Conservation (phyloP, 2,888 invertebrate genomes). For the Serrognathus titanus region DNA sequence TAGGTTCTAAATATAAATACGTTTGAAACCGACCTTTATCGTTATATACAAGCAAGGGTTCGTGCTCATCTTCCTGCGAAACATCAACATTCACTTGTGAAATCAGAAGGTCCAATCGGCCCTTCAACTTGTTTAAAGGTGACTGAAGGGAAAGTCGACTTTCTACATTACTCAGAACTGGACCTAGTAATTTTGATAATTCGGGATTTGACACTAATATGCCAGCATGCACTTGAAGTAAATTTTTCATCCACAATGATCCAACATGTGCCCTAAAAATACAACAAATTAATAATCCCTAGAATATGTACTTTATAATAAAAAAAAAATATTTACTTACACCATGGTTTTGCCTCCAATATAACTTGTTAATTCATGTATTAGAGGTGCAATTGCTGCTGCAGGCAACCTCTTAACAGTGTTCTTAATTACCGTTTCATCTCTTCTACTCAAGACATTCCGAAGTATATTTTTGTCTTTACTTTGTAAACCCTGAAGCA, state of each 20-base stretch:
- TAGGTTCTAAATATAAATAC: too few relatives aligned
- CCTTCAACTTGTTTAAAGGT: constrained; percentile 57
- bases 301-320: background rate
- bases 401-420: constrained; percentile 76
- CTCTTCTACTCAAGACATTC: constrained; percentile 66
- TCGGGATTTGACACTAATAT: constrained; percentile 62
- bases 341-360: constrained; percentile 65
- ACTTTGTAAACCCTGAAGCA: constrained; percentile 84
- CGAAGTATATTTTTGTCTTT: constrained; percentile 71
- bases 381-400: constrained; percentile 66
- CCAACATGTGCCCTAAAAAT: constrained; percentile 53
- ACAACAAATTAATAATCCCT: background rate
- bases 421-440: constrained; percentile 64
- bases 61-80: constrained; percentile 47
- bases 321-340: constrained; percentile 52
- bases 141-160: constrained; percentile 53
- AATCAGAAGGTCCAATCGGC: constrained; percentile 59
- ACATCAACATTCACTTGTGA: constrained; percentile 51
- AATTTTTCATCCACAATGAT: constrained; percentile 57
- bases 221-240: constrained; percentile 59
- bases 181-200: constrained; percentile 54
- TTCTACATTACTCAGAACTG: constrained; percentile 58
- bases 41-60: constrained; percentile 54
- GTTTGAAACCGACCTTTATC: constrained; percentile 52
- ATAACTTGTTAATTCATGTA: constrained; percentile 69